Evolutionary conservation across 1,140 invertebrate genomes (phyloP), one percentile per base, ranked within the genome.

Genomic region (Cyclargus thomasi): DNA sequence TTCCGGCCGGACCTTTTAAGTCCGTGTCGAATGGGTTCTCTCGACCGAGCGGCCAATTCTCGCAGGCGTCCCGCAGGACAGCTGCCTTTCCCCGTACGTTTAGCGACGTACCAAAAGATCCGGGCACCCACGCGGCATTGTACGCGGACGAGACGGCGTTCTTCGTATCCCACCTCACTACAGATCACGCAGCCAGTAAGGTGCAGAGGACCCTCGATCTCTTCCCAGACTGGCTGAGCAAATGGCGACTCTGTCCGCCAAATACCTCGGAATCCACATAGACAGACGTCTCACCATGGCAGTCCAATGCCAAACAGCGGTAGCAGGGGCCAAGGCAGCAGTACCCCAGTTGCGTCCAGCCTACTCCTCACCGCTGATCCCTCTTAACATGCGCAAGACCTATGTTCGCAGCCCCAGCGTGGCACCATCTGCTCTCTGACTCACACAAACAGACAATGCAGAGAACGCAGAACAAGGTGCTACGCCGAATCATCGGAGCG

Each of bases 21-120:
- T 76, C 2, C 16, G 66, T 7, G 68, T 77, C 2, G 68, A 70
- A 10, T 11, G 53, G 20, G 22, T 7, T 5, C 18, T 11, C 8
- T 75, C 75, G 1, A 7, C 14, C 0, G 53, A 29, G 1, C 23
- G 53, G 1, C 66, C 63, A 0, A 74, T 74, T 39, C 63, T 18
- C 23, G 70, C 74, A 0, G 75, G 82, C 21, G 77, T 86, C 0
- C 85, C 84, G 0, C 79, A 85, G 70, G 80, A 83, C 16, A 79
- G 76, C 59, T 75, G 77, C 21, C 62, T 81, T 1, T 78, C 71
- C 2, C 80, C 82, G 0, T 35, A 71, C 0, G 70, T 82, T 8
- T 85, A 85, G 72, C 16, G 81, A 88, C 68, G 70, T 86, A 36
- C 82, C 80, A 14, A 68, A 59, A n/a, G 29, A 66, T 1, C 53